These are phyloP conservation scores for Tiliqua scincoides DNA, from an alignment of 2,113 vertebrate genomes.

Conservation along the genomic window DNA sequence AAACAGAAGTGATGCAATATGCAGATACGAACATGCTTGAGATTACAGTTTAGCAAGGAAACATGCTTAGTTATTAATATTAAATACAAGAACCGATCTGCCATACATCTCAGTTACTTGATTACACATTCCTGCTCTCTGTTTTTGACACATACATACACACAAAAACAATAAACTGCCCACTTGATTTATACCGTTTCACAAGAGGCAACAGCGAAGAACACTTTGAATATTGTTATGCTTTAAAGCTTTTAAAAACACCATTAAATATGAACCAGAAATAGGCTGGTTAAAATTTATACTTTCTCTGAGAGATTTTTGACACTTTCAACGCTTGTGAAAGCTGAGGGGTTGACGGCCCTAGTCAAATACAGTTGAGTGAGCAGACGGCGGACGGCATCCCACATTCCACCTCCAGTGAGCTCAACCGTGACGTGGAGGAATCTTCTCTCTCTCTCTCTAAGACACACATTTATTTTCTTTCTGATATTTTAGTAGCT, in stretches of 20 bases:
- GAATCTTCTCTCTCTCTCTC: constrained; percentile 68
- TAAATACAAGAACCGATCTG: constrained; percentile 35
- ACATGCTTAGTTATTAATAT: constrained; percentile 44
- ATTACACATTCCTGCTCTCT: constrained; percentile 19
- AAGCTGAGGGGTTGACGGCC: constrained; percentile 83
- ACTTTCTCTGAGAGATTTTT: constrained; percentile 82
- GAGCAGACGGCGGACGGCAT: constrained; percentile 80
- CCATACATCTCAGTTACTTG: constrained; percentile 63
- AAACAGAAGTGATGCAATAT: constrained; percentile 38
- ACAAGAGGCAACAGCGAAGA: constrained; percentile 38
- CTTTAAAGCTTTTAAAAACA: constrained; percentile 73
- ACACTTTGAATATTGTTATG: constrained; percentile 61
- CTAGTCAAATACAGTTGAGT: constrained; percentile 86
- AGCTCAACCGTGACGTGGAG: constrained; percentile 83
- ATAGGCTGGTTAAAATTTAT: constrained; percentile 81
- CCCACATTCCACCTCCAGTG: constrained; percentile 77
- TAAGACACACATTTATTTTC: constrained; percentile 58
- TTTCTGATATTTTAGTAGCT: constrained; percentile 71
- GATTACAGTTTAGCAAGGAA: constrained; percentile 56
- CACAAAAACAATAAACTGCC: constrained; percentile 39
- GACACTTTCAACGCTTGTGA: constrained; percentile 82
- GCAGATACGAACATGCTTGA: constrained; percentile 53
- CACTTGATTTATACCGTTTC: constrained; percentile 58
- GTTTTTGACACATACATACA: constrained; percentile 11
- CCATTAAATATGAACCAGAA: constrained; percentile 79